Base-by-base conservation (phyloP, 1,140 invertebrate genomes). In the Leptopilina boulardi region DNA sequence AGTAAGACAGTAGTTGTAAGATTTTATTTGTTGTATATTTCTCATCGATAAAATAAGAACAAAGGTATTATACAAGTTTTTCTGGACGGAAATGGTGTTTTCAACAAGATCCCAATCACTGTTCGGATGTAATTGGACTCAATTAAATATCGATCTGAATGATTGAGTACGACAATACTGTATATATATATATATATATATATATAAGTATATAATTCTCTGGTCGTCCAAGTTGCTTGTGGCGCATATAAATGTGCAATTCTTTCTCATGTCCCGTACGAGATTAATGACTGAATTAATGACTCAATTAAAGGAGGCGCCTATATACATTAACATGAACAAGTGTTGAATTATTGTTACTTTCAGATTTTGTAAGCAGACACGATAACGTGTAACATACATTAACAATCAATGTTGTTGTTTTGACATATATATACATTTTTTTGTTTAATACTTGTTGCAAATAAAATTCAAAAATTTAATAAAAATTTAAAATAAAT, bases 261-360 rank as follows among this genome's bases (percentile, higher is more conserved):
- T 70, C 54, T 21, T 30, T 26, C 42, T 73, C 41, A 44, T 77
- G 66, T 82, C 72, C 77, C 71, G 71, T 78, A 75, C 34, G 23
- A 70, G 77, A 77, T 73, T 87, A 79, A 80, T 78, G 82, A 86
- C 81, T 78, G 82, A 86, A 80, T 83, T 77, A 80, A 88, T 87
- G 83, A 87, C 85, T 87, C 85, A 87, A 88, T 88, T 85, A 85
- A 70, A 78, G 79, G 77, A 59, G 70, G 70, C 21, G 73, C 70
- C 66, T 75, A 78, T n/a, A 42, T 34, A 70, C 23, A 78, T 51
- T 51, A 51, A 51, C 47, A 51, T 51, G 44, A 47, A 51, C 47
- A n/a, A 51, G n/a, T n/a, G n/a, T n/a, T 18, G n/a, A 51, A 51
- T 77, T 54, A 70, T 42, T 71, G 42, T 42, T 5, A 30, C 41